Conservation (phyloP, 2,113 vertebrate species). For the Steatornis caripensis region DNA sequence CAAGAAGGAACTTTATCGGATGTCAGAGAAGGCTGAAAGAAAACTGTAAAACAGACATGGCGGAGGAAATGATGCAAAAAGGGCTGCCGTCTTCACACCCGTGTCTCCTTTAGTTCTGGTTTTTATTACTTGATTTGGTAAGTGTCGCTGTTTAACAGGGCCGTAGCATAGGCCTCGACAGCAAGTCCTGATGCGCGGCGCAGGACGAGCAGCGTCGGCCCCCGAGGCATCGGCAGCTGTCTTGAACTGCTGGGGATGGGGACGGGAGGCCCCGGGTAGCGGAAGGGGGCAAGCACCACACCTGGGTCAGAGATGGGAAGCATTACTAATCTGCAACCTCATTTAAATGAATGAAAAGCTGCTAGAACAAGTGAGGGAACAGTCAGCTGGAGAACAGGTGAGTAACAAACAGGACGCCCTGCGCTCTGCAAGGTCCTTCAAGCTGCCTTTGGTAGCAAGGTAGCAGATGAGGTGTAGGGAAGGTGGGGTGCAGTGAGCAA, state of each 20-base stretch:
- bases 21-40: not conserved
- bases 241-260: rapidly evolving
- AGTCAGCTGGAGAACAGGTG: not conserved
- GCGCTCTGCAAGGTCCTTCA: not conserved
- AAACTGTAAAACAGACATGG: not conserved
- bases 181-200: rapidly evolving
- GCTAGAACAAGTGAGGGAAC: rapidly evolving
- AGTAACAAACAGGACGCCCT: rapidly evolving
- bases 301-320: not conserved
- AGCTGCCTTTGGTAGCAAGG: not conserved
- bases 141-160: no score
- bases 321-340: rapidly evolving
- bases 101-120: not conserved
- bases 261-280: not conserved
- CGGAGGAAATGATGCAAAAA: not conserved
- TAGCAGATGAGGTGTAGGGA: not conserved
- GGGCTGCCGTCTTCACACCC: not conserved
- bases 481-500: rapidly evolving
- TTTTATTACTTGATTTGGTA: not conserved
- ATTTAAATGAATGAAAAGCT: not conserved
- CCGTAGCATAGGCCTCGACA: not conserved
- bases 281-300: not conserved
- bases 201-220: no score
- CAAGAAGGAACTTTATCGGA: not conserved
- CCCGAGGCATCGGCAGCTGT: rapidly evolving